These are phyloP conservation scores for Euglossa dilemma DNA, from an alignment of 1,140 invertebrate species.

Conservation along the genomic window DNA sequence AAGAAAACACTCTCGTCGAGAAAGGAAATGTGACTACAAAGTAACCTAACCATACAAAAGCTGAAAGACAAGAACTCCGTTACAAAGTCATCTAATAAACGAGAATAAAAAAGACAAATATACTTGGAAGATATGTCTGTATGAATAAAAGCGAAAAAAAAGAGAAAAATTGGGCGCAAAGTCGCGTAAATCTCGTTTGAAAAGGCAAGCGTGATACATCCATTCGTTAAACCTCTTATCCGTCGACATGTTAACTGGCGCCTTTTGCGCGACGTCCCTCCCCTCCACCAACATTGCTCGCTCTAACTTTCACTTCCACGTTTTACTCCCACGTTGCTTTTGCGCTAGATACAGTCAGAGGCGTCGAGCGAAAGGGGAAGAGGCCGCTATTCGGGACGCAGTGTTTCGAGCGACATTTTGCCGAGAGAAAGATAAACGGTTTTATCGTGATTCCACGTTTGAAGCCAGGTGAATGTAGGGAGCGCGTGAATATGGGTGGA, in stretches of 20 bases:
- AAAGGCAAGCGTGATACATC: constrained; percentile 8
- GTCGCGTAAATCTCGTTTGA: constrained; percentile 4
- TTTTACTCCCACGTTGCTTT: constrained; percentile 65
- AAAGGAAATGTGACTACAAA: no score
- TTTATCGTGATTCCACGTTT: constrained; percentile 49
- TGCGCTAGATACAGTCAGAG: constrained; percentile 58
- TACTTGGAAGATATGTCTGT: background rate
- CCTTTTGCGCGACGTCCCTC: constrained; percentile 26
- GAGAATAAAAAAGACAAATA: background rate
- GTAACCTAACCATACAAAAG: no score
- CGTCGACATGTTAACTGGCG: constrained; percentile 23
- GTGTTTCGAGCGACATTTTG: constrained; percentile 23
- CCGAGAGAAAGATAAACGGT: constrained; percentile 37
- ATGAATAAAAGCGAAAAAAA: background rate
- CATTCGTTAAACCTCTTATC: constrained; percentile 22
- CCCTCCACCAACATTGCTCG: background rate
- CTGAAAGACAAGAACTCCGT: background rate
- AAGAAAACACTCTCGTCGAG: no score
- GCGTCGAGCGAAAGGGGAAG: constrained; percentile 27
- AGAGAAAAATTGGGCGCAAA: background rate
- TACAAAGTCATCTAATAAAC: background rate
- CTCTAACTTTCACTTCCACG: constrained; percentile 67
- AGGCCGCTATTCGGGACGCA: constrained; percentile 38
- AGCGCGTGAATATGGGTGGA: background rate
- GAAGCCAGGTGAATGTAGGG: constrained; percentile 3